These are phyloP conservation scores for Sebastes wilsoni DNA, from an alignment of 2,797 vertebrate species.

Conservation along the genomic window DNA sequence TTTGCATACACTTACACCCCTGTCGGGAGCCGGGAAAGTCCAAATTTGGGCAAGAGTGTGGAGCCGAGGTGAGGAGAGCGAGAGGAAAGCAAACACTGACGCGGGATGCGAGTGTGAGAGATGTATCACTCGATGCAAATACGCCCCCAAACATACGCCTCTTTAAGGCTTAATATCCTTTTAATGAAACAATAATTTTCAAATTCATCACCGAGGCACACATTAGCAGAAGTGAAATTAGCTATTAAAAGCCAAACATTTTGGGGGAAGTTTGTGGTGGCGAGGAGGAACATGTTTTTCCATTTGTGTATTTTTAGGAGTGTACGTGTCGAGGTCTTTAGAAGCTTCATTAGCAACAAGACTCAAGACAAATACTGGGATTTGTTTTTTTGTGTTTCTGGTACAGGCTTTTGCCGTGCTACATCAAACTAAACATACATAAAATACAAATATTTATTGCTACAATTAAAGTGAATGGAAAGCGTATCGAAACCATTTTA, in stretches of 20 bases:
- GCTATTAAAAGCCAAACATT: constrained; percentile 5
- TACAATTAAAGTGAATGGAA: background rate
- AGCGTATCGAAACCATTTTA: background rate
- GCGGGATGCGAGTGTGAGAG: background rate
- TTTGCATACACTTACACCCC: constrained; percentile 25
- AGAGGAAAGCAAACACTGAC: background rate
- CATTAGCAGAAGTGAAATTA: constrained; percentile 19
- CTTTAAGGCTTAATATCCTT: constrained; percentile 37
- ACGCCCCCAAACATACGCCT: constrained; percentile 24
- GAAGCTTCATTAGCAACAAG: background rate
- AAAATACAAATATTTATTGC: background rate
- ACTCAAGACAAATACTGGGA: background rate
- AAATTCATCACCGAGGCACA: constrained; percentile 8
- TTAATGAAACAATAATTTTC: constrained; percentile 46
- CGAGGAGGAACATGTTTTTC: background rate
- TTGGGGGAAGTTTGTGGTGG: background rate
- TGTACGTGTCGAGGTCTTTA: background rate
- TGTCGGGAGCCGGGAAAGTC: background rate
- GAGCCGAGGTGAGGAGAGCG: constrained; percentile 1
- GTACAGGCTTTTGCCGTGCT: background rate
- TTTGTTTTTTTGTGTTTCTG: background rate
- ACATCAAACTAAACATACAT: background rate
- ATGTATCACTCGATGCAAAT: constrained; percentile 5
- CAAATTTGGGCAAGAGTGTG: background rate
- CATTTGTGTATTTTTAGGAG: background rate